A percentile compares a stretch with the other conserved stretches of the same genome.
Evolutionary conservation across 2,797 vertebrate genomes (phyloP).

Genomic region (Lagorchestes hirsutus): DNA sequence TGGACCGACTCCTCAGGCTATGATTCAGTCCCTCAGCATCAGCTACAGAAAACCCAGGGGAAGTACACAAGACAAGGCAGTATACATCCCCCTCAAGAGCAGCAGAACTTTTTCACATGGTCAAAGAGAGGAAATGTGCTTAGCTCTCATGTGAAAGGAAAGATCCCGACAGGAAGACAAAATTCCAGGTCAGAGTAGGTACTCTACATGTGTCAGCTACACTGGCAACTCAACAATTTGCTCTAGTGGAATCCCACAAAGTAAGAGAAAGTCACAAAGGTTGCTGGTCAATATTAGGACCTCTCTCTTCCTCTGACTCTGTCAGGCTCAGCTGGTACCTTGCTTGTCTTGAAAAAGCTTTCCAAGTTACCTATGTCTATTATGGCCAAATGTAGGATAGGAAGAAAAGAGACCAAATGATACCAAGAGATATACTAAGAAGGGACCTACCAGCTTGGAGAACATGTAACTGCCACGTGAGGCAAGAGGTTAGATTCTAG

Average conservation of each 20-base stretch:
- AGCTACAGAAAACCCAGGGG: not conserved
- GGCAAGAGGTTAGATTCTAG: not conserved
- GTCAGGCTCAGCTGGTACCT: not conserved
- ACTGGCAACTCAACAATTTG: not conserved
- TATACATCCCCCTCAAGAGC: not conserved
- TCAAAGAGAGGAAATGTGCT: constrained; percentile 12
- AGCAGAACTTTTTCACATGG: not conserved
- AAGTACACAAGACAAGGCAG: not conserved
- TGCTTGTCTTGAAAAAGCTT: not conserved
- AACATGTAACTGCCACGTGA: not conserved
- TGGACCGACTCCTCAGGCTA: not conserved
- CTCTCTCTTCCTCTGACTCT: not conserved
- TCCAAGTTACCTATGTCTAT: not conserved
- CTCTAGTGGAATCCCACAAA: not conserved
- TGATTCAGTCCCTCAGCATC: not conserved
- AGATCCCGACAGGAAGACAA: constrained; percentile 12
- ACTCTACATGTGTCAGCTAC: not conserved
- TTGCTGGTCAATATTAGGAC: not conserved
- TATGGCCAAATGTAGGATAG: not conserved
- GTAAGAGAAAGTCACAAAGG: not conserved
- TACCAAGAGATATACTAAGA: not conserved
- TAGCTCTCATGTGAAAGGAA: not conserved
- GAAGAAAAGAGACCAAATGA: not conserved
- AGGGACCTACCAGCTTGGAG: not conserved
- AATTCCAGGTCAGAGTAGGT: not conserved